phyloP scores from a whole-genome alignment of 2,113 vertebrate genomes.

The Stegostoma tigrinum region DNA sequence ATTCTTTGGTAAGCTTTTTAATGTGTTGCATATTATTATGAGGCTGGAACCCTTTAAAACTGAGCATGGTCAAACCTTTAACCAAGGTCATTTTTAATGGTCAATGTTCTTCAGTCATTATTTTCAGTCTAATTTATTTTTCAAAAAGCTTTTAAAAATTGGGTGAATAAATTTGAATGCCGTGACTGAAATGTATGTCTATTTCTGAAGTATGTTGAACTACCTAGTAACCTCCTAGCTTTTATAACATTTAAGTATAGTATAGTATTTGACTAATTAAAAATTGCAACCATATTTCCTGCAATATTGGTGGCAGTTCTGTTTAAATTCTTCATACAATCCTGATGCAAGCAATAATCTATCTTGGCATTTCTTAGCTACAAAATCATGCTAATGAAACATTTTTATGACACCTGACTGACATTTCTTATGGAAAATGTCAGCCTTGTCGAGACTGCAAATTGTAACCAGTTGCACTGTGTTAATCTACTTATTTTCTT shows the following conservation, averaged over 20 bases:
- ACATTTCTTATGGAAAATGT: constrained; percentile 6
- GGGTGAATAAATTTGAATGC: not conserved
- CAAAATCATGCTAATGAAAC: constrained; percentile 20
- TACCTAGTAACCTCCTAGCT: not conserved
- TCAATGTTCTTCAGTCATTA: not conserved
- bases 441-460: not conserved
- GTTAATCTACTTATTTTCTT: not conserved
- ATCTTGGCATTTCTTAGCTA: not conserved
- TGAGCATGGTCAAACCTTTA: not conserved
- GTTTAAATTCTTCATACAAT: not conserved
- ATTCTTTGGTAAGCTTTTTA: not conserved
- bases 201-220: not conserved
- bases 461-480: not conserved
- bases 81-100: not conserved
- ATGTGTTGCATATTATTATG: not conserved
- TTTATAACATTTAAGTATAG: not conserved
- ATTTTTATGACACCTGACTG: not conserved
- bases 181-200: not conserved
- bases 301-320: not conserved
- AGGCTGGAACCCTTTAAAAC: not conserved
- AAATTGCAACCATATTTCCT: constrained; percentile 1
- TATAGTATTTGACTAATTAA: not conserved
- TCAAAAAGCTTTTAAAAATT: not conserved
- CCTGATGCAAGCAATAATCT: not conserved
- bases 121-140: not conserved